These are phyloP conservation scores for Mnemiopsis leidyi DNA, from an alignment of 37 sponge, comb jelly and placozoan species.

Conservation along the genomic window DNA sequence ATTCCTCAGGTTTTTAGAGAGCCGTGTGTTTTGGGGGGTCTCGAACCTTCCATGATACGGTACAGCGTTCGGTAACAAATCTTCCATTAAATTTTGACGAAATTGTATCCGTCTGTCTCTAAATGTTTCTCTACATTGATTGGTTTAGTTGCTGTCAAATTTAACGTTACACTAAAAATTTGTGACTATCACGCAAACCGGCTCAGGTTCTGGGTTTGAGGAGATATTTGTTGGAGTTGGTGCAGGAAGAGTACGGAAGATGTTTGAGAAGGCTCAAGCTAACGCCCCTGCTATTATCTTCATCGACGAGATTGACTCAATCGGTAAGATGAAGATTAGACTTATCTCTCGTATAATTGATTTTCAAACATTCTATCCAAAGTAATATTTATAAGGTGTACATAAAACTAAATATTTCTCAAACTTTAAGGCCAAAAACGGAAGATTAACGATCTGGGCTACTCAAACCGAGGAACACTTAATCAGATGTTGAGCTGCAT, in stretches of 20 bases:
- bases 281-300: constrained; percentile 52
- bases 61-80: no score
- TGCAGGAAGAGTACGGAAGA: constrained; percentile 49
- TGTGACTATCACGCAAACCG: background rate
- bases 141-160: no score
- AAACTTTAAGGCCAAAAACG: background rate
- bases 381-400: no score
- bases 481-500: constrained; percentile 51
- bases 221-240: constrained; percentile 61
- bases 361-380: no score
- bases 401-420: background rate
- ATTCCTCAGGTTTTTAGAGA: background rate
- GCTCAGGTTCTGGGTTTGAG: constrained; percentile 37
- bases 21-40: no score
- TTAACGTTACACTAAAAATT: no score
- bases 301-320: constrained; percentile 64
- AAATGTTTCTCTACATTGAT: no score
- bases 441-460: background rate
- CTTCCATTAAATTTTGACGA: no score
- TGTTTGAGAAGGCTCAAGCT: constrained; percentile 46
- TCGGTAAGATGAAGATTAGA: no score
- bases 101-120: no score
- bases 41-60: no score
- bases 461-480: constrained; percentile 20
- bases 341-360: no score